phyloP scores from a whole-genome alignment of 2,797 vertebrate species.

The Phataginus tetradactyla region DNA sequence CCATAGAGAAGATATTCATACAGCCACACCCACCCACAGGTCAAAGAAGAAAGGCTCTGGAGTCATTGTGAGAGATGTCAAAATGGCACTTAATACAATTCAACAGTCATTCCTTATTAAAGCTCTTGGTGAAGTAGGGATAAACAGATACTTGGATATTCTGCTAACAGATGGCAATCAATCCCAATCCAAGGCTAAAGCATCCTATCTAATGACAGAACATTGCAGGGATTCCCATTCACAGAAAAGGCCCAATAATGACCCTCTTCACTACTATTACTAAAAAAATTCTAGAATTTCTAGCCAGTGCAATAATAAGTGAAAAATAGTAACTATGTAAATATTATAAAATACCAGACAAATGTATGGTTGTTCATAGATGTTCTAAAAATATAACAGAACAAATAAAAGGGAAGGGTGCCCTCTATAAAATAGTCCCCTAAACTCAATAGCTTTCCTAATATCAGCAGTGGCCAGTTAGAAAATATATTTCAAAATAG shows the following conservation, averaged over 20 bases:
- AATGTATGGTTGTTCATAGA: conserved; percentile 31
- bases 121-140: neutral
- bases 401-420: conserved; percentile 15
- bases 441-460: conserved; percentile 60
- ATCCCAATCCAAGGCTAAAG: neutral
- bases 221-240: neutral
- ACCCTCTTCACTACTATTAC: neutral
- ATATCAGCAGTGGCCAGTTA: conserved; percentile 37
- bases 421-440: conserved; percentile 51
- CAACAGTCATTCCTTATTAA: neutral
- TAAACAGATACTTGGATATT: neutral
- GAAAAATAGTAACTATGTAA: neutral
- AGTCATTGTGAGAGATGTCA: neutral
- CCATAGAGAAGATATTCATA: neutral
- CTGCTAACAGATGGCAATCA: neutral
- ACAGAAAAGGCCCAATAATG: neutral
- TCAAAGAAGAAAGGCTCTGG: neutral
- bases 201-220: neutral
- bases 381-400: conserved; percentile 47
- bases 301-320: conserved; percentile 6
- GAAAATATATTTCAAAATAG: conserved; percentile 60
- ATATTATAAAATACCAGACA: neutral
- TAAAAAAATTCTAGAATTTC: neutral
- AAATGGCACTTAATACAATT: neutral
- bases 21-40: neutral